A percentile compares a stretch with the other conserved stretches of the same genome.
These are phyloP conservation scores for Chrosomus eos DNA, from an alignment of 2,797 vertebrate genomes.

Conservation along the genomic window DNA sequence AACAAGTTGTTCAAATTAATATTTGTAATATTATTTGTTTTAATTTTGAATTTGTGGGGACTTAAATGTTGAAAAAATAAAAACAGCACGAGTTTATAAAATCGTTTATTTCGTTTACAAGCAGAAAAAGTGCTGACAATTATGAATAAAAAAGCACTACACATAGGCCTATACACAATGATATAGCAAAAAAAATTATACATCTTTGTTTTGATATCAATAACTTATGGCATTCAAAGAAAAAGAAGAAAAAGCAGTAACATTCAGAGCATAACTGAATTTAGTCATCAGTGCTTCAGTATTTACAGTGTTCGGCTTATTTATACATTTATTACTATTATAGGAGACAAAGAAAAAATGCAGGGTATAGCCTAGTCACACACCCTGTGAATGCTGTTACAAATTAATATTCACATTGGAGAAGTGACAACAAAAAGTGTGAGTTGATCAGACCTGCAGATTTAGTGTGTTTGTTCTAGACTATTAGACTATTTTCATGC, in stretches of 20 bases:
- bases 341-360: neutral
- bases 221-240: constrained; percentile 45
- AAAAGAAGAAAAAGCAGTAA: constrained; percentile 7
- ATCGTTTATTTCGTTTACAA: constrained; percentile 54
- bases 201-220: constrained; percentile 45
- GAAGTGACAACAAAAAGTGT: constrained; percentile 34
- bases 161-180: constrained; percentile 15
- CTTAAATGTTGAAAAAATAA: neutral
- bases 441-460: constrained; percentile 8
- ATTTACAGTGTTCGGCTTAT: neutral
- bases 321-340: too few relatives aligned
- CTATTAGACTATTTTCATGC: neutral
- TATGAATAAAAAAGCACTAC: constrained; percentile 47
- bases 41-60: neutral
- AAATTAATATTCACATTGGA: constrained; percentile 47
- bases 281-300: neutral
- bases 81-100: neutral
- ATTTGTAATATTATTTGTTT: too few relatives aligned
- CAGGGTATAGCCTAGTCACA: neutral
- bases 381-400: neutral
- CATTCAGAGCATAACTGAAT: neutral
- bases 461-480: constrained; percentile 38
- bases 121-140: constrained; percentile 60
- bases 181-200: constrained; percentile 18
- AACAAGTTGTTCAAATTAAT: neutral